Conservation (phyloP, 2,888 invertebrate genomes). For the Odontomyia ornata region DNA sequence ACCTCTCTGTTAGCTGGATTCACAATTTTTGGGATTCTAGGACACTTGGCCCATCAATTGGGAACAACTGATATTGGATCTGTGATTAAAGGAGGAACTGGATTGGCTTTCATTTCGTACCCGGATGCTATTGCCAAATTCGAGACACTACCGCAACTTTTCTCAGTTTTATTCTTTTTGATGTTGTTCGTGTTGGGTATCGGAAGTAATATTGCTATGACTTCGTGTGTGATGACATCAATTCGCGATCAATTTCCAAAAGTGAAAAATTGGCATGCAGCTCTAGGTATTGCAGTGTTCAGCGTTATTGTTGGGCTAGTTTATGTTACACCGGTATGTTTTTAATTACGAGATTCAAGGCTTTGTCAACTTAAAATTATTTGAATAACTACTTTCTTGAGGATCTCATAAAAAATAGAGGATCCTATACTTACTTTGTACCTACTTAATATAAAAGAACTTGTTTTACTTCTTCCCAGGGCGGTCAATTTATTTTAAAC, state of each 20-base stretch:
- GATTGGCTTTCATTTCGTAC: slow-evolving; percentile 69
- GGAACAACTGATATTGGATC: slow-evolving; percentile 64
- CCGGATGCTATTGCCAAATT: slow-evolving; percentile 69
- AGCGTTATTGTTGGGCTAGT: slow-evolving; percentile 70
- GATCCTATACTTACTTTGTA: too few species aligned
- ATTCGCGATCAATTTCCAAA: slow-evolving; percentile 65
- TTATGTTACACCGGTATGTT: slow-evolving; percentile 74
- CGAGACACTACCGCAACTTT: slow-evolving; percentile 67
- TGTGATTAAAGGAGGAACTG: slow-evolving; percentile 67
- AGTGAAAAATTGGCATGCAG: slow-evolving; percentile 67
- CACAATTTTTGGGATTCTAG: slow-evolving; percentile 69
- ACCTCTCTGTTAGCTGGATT: slow-evolving; percentile 69
- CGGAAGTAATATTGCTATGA: slow-evolving; percentile 66
- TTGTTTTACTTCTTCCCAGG: too few species aligned
- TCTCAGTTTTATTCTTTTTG: slow-evolving; percentile 68
- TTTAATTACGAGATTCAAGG: too few species aligned
- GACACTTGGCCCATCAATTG: slow-evolving; percentile 67
- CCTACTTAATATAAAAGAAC: too few species aligned
- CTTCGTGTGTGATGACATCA: slow-evolving; percentile 65
- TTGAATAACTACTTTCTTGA: too few species aligned
- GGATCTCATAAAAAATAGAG: too few species aligned
- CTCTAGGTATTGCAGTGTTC: slow-evolving; percentile 63
- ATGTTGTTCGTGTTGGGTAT: slow-evolving; percentile 69
- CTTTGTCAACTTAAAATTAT: too few species aligned
- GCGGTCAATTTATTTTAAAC: slow-evolving; percentile 77